Percentiles rank a stretch among this genome's conserved stretches.
phyloP scores from a whole-genome alignment of 2,888 invertebrate species.

The Xestia rhomboidea region DNA sequence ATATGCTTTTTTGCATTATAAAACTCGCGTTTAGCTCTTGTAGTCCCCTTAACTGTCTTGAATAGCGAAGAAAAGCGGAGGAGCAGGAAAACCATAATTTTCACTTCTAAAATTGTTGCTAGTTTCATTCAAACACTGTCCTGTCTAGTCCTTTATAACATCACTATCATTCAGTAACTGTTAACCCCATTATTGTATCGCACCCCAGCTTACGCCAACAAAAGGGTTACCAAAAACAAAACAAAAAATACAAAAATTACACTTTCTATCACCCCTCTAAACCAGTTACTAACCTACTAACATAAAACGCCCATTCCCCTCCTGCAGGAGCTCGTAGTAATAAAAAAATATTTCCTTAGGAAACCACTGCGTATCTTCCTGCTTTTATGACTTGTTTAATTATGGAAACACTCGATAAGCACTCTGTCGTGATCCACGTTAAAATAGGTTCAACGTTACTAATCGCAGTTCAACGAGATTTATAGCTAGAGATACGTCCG shows the following conservation, averaged over 20 bases:
- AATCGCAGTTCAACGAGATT: constrained; percentile 21
- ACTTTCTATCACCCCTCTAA: constrained; percentile 9
- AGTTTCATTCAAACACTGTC: background rate
- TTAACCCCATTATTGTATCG: background rate
- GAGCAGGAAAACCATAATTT: too few species aligned
- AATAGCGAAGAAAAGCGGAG: too few species aligned
- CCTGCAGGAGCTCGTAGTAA: background rate
- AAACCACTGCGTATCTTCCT: constrained; percentile 11
- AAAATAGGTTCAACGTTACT: constrained; percentile 10
- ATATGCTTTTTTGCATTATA: too few species aligned
- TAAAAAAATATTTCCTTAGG: constrained; percentile 19
- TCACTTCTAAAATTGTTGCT: too few species aligned
- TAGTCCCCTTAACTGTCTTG: too few species aligned
- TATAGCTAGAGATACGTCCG: constrained; percentile 21
- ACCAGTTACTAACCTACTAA: constrained; percentile 28
- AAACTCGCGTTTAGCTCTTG: too few species aligned
- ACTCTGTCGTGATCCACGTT: constrained; percentile 19
- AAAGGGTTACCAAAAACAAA: constrained; percentile 9
- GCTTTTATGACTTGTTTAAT: constrained; percentile 44
- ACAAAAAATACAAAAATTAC: constrained; percentile 15
- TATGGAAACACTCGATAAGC: constrained; percentile 38
- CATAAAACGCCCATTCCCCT: constrained; percentile 6
- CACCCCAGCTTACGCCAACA: background rate
- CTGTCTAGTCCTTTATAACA: background rate
- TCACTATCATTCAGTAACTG: background rate